Conservation (phyloP, 1,140 invertebrate genomes). For the Ooceraea biroi region DNA sequence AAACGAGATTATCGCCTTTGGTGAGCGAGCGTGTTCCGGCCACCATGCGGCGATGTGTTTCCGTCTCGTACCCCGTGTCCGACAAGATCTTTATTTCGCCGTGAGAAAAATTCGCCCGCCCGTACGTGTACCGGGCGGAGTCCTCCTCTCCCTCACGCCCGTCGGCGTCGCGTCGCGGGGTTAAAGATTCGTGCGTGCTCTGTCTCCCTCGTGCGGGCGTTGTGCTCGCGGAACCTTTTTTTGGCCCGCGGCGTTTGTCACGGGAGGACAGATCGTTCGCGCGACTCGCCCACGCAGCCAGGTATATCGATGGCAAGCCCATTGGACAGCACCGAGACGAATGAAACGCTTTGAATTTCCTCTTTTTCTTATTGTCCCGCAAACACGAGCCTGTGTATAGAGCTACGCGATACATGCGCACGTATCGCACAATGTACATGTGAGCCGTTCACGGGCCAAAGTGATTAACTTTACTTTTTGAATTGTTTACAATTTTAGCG, state of each 20-base stretch:
- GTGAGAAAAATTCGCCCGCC: slow-evolving; percentile 71
- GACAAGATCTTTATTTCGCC: slow-evolving; percentile 76
- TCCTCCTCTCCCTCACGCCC: slow-evolving; percentile 3
- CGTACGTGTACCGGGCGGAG: not conserved
- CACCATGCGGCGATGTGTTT: slow-evolving; percentile 73
- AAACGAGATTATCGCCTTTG: slow-evolving; percentile 68
- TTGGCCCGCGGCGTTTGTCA: slow-evolving; percentile 59
- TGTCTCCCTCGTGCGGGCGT: slow-evolving; percentile 37
- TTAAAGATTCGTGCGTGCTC: slow-evolving; percentile 64
- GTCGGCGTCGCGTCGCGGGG: slow-evolving; percentile 29
- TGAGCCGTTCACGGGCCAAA: too few relatives aligned
- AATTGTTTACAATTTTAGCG: too few relatives aligned
- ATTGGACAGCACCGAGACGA: slow-evolving; percentile 39
- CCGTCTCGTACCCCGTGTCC: slow-evolving; percentile 75
- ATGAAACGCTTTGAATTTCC: slow-evolving; percentile 6
- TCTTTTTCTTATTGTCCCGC: slow-evolving; percentile 25
- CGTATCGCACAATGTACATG: not conserved
- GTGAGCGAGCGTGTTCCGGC: slow-evolving; percentile 72
- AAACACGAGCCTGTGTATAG: not conserved
- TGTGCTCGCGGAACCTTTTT: slow-evolving; percentile 53
- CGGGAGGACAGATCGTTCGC: slow-evolving; percentile 57
- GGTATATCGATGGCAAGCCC: slow-evolving; percentile 39
- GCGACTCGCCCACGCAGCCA: slow-evolving; percentile 55
- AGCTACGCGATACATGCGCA: not conserved
- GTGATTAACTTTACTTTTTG: too few relatives aligned